Evolutionary conservation across 2,113 vertebrate species (phyloP), one percentile per base, ranked within the genome.

Genomic region (Hippocampus zosterae): DNA sequence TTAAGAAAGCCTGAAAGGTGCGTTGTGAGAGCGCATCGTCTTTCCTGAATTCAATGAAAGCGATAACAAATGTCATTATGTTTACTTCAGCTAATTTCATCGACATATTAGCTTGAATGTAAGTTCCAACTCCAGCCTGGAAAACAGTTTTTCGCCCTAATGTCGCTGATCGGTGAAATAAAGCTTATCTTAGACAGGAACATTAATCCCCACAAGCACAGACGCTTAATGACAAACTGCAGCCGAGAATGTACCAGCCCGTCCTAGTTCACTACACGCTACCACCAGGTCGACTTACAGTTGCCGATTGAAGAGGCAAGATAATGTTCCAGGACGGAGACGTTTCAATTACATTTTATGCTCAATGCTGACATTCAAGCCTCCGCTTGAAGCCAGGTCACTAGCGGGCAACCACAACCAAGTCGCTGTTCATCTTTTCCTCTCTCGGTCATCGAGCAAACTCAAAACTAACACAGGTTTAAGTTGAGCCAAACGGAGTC

Each of bases 361-460:
- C 6, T 29, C 11, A 65, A 67, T 68, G 44, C 44, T 72, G 65
- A 68, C 69, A 65, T 77, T 69, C 69, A 72, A 60, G 61, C 72
- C 71, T 68, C 64, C 52, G 18, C 68, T 64, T 27, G 11, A 13
- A 73, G 65, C 62, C 81, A 44, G 73, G 72, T 74, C 77, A 65
- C 37, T 69, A 70, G 72, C 67, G 46, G 33, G 70, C 73, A 53
- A 55, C 70, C 71, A 67, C 68, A 3, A 13, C 11, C 55, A 27
- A 59, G 60, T 69, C 46, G 23, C 23, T 68, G 68, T 56, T 29
- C 46, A 86, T 76, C 74, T 74, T 76, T 80, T 81, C 75, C 84
- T 72, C 71, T 3, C 41, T 44, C 10, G 40, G 23, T 46, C 60
- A 66, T 25, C 3, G 61, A 76, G 65, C 53, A 72, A 56, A 75